Evolutionary conservation across 2,888 invertebrate genomes (phyloP).

Genomic region (Didymodactylos carnosus): DNA sequence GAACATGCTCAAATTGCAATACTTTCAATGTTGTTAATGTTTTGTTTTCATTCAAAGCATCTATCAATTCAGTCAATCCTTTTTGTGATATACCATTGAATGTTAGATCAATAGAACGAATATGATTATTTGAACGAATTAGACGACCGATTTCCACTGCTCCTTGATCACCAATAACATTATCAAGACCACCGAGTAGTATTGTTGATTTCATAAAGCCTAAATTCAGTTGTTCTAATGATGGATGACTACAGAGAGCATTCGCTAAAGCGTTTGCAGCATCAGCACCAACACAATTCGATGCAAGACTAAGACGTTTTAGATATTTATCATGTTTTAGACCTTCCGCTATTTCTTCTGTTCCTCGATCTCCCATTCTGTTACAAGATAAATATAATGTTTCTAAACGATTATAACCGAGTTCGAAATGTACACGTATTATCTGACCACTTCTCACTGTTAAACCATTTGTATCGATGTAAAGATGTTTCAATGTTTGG

Average conservation of each 20-base stretch:
- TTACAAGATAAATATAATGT: slow-evolving; percentile 7
- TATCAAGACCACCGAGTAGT: slow-evolving; percentile 3
- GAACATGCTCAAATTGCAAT: background rate
- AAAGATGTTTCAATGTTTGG: slow-evolving; percentile 6
- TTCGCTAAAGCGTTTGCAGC: background rate
- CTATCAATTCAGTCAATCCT: background rate
- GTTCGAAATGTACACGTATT: background rate
- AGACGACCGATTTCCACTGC: slow-evolving; percentile 1
- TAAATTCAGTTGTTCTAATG: background rate
- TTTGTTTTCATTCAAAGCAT: background rate
- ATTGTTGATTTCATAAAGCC: slow-evolving; percentile 10
- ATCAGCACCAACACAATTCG: slow-evolving; percentile 2
- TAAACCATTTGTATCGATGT: slow-evolving; percentile 7
- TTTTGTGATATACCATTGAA: slow-evolving; percentile 1
- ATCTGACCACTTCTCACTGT: background rate
- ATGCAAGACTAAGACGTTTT: slow-evolving; percentile 1
- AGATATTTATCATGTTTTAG: background rate
- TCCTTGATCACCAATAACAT: slow-evolving; percentile 10
- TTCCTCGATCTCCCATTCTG: slow-evolving; percentile 4
- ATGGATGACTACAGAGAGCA: background rate
- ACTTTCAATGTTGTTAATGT: background rate
- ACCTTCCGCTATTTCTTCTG: background rate
- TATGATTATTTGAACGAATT: background rate
- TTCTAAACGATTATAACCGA: background rate
- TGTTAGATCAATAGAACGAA: background rate